These are phyloP conservation scores for Callipepla californica DNA, from an alignment of 2,113 vertebrate genomes.

Conservation along the genomic window DNA sequence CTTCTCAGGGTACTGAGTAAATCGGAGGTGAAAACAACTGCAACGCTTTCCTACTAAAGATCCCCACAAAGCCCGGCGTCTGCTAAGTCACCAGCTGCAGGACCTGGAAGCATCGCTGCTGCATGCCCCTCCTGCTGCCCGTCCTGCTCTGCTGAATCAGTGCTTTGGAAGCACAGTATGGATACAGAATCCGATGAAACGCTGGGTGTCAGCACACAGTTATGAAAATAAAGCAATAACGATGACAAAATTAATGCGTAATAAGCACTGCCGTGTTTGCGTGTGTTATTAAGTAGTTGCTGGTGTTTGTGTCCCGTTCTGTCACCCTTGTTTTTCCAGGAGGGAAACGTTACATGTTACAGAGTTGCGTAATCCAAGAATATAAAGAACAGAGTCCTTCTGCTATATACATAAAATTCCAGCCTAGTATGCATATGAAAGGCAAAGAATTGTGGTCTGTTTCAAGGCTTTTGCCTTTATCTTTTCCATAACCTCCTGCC, in stretches of 20 bases:
- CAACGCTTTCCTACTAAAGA: neutral
- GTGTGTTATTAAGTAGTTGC: neutral
- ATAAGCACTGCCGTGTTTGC: neutral
- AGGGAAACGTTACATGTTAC: neutral
- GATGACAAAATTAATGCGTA: neutral
- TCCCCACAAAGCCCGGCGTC: neutral
- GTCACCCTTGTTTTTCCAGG: neutral
- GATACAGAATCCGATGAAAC: neutral
- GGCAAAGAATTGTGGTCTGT: conserved; percentile 43
- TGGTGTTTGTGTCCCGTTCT: neutral
- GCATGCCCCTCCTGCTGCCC: neutral
- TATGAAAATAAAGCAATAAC: neutral
- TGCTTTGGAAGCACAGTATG: neutral
- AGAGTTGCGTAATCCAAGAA: neutral
- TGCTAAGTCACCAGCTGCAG: neutral
- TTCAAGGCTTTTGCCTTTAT: conserved; percentile 58
- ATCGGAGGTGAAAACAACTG: neutral
- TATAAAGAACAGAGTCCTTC: conserved; percentile 22
- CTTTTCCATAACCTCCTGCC: conserved; percentile 30
- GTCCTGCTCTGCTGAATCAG: neutral
- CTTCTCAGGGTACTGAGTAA: neutral
- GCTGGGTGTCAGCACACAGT: neutral
- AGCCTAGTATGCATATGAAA: conserved; percentile 15
- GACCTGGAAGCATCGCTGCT: neutral
- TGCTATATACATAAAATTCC: conserved; percentile 16